Conservation (phyloP, 2,113 vertebrate genomes). For the Rhodinocichla rosea region DNA sequence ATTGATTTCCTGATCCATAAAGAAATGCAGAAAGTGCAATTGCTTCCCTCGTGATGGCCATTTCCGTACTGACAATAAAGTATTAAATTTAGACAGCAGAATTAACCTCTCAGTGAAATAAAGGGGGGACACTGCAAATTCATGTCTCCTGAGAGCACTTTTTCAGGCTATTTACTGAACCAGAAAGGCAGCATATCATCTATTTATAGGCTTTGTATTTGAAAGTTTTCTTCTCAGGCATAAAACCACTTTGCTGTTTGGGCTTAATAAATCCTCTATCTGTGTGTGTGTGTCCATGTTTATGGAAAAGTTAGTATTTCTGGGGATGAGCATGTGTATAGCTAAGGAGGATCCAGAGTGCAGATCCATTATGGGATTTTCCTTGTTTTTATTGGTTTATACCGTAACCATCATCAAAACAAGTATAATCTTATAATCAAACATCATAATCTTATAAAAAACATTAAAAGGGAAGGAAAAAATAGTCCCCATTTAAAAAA, state of each 20-base stretch:
- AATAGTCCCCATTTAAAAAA: background rate
- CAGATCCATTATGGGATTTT: background rate
- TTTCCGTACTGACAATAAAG: background rate
- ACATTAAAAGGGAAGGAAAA: background rate
- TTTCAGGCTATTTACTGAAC: background rate
- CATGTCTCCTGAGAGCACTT: background rate
- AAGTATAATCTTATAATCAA: background rate
- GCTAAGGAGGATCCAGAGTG: background rate
- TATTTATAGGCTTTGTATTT: background rate
- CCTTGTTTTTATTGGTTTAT: background rate
- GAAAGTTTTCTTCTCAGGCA: conserved; percentile 2
- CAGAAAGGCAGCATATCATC: background rate
- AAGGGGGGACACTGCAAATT: background rate
- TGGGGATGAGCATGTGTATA: background rate
- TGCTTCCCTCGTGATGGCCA: background rate
- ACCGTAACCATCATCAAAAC: background rate
- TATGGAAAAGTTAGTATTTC: background rate
- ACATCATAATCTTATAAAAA: background rate
- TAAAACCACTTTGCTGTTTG: background rate
- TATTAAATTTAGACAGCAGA: background rate
- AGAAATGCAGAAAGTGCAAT: background rate
- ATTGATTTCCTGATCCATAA: background rate
- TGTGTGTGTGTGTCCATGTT: background rate
- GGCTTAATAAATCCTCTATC: background rate
- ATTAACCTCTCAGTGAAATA: background rate